Base-by-base conservation (phyloP, 37 sponge, comb jelly and placozoan species). In the Bolinopsis microptera region DNA sequence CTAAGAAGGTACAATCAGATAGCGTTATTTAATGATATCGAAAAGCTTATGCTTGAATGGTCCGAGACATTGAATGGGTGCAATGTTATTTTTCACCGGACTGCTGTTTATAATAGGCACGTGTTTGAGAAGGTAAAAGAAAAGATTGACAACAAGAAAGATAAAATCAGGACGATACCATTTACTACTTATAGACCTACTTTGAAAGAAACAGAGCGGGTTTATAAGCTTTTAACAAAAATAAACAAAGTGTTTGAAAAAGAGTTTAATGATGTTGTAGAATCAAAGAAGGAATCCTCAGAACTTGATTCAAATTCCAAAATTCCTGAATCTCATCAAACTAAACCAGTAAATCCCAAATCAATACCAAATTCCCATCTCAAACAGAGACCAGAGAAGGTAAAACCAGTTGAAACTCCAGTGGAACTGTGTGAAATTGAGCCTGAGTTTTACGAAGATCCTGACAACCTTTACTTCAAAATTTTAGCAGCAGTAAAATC, bases 161-260 rank as follows among this genome's bases (percentile, higher is more conserved):
- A 93, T 22, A 94, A 95, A 22, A 22, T 98, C 32, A 83, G 96
- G 5, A 40, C 93, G 0, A 94, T 98, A 34, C 98, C 98, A 0
- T 95, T 98, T 48, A 68, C 93, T 23, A 97, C 97, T 0, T 72
- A 96, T 25, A 76, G 98, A 31, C 98, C 98, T 3, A 98, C 98
- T 24, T 82, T 98, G 22, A 95, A 93, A 0, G 97, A 98, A 92
- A 96, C 95, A 23, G 86, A 94, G 68, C 40, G 95, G 1, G 96
- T 96, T 0, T 94, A 95, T 33, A 32, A 68, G 2, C 76, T 35
- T 38, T 92, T 97, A 69, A 92, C 95, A 32, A 92, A 86, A 26
- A 24, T 86, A 3, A 41, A 23, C 16, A 86, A 86, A 26, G 48
- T 23, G 16, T 86, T 86, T 30, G 13, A 86, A 48, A 86, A 41